These are phyloP conservation scores for Glyptemys insculpta DNA, from an alignment of 2,797 vertebrate species.

Conservation along the genomic window DNA sequence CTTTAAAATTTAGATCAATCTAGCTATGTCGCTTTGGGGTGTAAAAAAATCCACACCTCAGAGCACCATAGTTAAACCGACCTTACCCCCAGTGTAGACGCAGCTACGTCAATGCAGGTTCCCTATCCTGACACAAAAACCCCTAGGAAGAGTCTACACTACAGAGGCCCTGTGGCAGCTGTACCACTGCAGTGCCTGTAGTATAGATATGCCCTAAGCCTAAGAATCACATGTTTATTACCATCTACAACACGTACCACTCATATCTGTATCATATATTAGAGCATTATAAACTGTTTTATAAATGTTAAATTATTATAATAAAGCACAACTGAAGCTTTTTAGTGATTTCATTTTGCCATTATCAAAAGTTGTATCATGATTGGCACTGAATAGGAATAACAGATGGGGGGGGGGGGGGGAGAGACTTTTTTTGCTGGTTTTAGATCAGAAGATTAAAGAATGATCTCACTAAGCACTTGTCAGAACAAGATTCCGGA, in stretches of 20 bases:
- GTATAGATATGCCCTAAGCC: not conserved
- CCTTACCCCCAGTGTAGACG: not conserved
- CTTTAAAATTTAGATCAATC: too few relatives aligned
- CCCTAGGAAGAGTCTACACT: not conserved
- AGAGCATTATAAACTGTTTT: not conserved
- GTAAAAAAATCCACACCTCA: too few relatives aligned
- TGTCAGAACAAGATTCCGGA: not conserved
- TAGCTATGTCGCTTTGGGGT: too few relatives aligned
- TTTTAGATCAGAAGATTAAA: constrained; percentile 6
- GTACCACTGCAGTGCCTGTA: not conserved
- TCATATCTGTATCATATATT: not conserved
- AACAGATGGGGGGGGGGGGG: not conserved
- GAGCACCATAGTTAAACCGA: too few relatives aligned
- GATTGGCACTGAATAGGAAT: not conserved
- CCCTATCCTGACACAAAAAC: not conserved
- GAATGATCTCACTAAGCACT: constrained; percentile 13
- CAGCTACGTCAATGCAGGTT: not conserved
- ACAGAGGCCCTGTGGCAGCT: not conserved
- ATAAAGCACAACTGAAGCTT: not conserved
- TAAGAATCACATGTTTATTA: not conserved
- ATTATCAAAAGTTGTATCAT: not conserved
- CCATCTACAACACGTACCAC: constrained; percentile 5
- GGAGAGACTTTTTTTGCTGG: rapidly evolving
- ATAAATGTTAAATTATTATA: not conserved
- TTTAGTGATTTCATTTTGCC: not conserved